Conservation (phyloP, 92 coral and sea anemone species). For the Bergia puertoricense region DNA sequence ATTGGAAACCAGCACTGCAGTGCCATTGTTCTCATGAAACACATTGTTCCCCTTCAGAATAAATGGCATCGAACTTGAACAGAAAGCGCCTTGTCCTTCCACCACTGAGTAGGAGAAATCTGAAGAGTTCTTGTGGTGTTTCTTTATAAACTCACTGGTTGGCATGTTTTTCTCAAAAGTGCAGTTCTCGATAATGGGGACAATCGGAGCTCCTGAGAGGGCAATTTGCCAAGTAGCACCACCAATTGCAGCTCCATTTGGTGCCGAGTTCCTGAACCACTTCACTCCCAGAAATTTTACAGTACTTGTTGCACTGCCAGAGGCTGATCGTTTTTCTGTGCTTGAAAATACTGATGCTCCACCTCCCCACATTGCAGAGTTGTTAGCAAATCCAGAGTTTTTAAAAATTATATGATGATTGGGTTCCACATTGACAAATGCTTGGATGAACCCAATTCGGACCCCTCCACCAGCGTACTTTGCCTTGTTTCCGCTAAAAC, state of each 20-base stretch:
- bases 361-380: slow-evolving; percentile 63
- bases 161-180: slow-evolving; percentile 33
- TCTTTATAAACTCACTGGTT: slow-evolving; percentile 23
- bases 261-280: slow-evolving; percentile 56
- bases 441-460: slow-evolving; percentile 59
- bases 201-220: slow-evolving; percentile 51
- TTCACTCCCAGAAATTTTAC: slow-evolving; percentile 35
- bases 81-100: slow-evolving; percentile 57
- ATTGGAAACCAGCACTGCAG: slow-evolving; percentile 59
- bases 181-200: slow-evolving; percentile 42
- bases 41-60: slow-evolving; percentile 40
- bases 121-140: slow-evolving; percentile 18
- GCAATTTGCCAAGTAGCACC: slow-evolving; percentile 63
- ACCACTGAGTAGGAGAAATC: slow-evolving; percentile 48
- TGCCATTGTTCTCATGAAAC: slow-evolving; percentile 57
- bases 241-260: slow-evolving; percentile 63
- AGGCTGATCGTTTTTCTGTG: slow-evolving; percentile 38
- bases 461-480: slow-evolving; percentile 61
- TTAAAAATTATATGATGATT: slow-evolving; percentile 47
- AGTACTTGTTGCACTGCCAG: slow-evolving; percentile 51
- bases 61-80: slow-evolving; percentile 60
- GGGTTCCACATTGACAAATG: slow-evolving; percentile 39
- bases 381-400: slow-evolving; percentile 26
- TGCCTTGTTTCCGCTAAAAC: slow-evolving; percentile 45
- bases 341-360: slow-evolving; percentile 50